phyloP scores from a whole-genome alignment of 2,797 vertebrate species.

The Onychomys leucogaster region DNA sequence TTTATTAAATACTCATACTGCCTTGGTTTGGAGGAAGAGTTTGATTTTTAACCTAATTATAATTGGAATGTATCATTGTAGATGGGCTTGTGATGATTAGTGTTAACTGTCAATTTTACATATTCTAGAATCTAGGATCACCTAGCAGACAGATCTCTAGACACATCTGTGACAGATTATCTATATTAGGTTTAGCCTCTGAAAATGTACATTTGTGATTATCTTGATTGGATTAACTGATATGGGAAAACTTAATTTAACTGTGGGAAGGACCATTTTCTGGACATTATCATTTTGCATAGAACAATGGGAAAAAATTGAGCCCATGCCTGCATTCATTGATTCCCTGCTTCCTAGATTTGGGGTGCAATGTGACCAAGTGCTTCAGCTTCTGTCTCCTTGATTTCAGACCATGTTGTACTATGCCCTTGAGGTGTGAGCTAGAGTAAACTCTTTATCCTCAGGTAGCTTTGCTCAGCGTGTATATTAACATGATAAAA shows the following conservation, averaged over 20 bases:
- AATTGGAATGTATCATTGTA: neutral
- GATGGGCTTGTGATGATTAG: neutral
- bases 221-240: neutral
- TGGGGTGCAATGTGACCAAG: neutral
- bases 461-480: neutral
- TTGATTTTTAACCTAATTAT: neutral
- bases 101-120: neutral
- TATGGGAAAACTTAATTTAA: neutral
- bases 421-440: neutral
- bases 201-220: neutral
- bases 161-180: neutral
- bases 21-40: neutral
- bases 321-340: neutral
- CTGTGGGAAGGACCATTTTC: neutral
- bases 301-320: too few species aligned
- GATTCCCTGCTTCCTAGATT: neutral
- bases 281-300: neutral
- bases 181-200: neutral
- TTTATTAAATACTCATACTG: neutral
- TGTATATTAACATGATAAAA: neutral
- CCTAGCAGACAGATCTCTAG: neutral
- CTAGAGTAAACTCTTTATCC: neutral
- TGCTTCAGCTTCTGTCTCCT: neutral
- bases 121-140: neutral
- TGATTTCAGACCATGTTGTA: neutral